Base-by-base conservation (phyloP, 2,113 vertebrate species). In the Eudyptes chrysolophus region DNA sequence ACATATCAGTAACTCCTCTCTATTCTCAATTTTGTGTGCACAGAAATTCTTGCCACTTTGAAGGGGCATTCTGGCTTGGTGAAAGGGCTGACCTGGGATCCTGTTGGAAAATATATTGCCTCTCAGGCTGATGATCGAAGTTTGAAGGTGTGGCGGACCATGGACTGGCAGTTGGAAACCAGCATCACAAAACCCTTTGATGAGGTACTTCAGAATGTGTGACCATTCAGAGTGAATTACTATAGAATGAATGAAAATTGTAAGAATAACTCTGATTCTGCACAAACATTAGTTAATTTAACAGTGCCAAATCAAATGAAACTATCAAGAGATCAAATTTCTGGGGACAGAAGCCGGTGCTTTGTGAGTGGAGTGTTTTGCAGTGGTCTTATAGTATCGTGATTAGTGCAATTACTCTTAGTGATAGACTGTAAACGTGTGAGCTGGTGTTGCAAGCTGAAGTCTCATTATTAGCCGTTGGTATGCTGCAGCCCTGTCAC, bases 111-210 rank as follows among this genome's bases (percentile, higher is more conserved):
- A 57, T 99, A 99, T 49, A 99, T 99, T 21, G 99, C 99, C 21
- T 99, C 99, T 11, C 99, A 99, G 98, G 99, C 99, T 13, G 99
- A 99, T 25, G 99, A 99, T 98, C 98, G 99, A 76, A 99, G 99
- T 55, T 98, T 99, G 62, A 99, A 99, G 84, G 99, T 99, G 80
- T 99, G 99, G 99, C 98, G 99, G 92, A 99, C 99, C 1, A 98
- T 99, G 98, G 99, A 99, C 98, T 99, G 99, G 99, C 99, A 99
- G 97, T 83, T 99, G 97, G 99, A 99, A 79, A 99, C 99, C 15
- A 99, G 99, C 98, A 99, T 99, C 95, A 99, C 99, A 77, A 99
- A 99, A 84, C 99, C 99, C 48, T 99, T 99, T 95, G 99, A 98
- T 38, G 99, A 99, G 99, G 99, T 99, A 98, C 40, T 40, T 64